Base-by-base conservation (phyloP, 2,113 vertebrate species). In the Chunga burmeisteri region DNA sequence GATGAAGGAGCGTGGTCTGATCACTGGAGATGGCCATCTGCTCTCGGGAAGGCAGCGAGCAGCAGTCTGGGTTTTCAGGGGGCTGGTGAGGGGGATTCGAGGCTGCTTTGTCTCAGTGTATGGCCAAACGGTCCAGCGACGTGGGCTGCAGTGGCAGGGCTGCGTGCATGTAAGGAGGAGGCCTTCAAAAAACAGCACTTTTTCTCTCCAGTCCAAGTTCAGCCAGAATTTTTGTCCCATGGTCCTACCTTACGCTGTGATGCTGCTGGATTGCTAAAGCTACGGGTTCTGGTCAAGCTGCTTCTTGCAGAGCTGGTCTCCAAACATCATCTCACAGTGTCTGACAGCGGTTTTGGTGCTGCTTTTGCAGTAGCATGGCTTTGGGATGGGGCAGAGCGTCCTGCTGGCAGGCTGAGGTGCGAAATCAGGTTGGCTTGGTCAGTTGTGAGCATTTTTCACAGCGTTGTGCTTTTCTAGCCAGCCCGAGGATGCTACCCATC, bases 141-240 rank as follows among this genome's bases (percentile, higher is more conserved):
- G 32, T 11, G 34, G 56, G 16, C 38, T 1, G 2, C 50, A 29
- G 72, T 7, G 59, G 9, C 38, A 3, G 11, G 15, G 25, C 52
- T 72, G n/a, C 8, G 1, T 12, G 27, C 0, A 0, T 10, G 22
- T 13, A 2, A 29, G 44, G 47, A 30, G 11, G 29, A 56, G 3
- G 7, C 12, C 4, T 34, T 62, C 38, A 47, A 59, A 50, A 78
- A 59, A 40, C 0, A 22, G 32, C 21, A 2, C 4, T 58, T 72
- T 32, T 63, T 27, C 75, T 55, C 38, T 71, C 13, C 77, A 30
- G 61, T 4, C 78, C 67, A 44, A 34, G 21, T 26, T 65, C 59
- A 81, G 29, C 19, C 58, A 50, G 61, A 73, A 16, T 26, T 93
- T 91, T 52, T 71, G 59, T 30, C 63, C 77, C 38, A 0, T 29